These are phyloP conservation scores for Oligia latruncula DNA, from an alignment of 2,888 invertebrate genomes.

Conservation along the genomic window DNA sequence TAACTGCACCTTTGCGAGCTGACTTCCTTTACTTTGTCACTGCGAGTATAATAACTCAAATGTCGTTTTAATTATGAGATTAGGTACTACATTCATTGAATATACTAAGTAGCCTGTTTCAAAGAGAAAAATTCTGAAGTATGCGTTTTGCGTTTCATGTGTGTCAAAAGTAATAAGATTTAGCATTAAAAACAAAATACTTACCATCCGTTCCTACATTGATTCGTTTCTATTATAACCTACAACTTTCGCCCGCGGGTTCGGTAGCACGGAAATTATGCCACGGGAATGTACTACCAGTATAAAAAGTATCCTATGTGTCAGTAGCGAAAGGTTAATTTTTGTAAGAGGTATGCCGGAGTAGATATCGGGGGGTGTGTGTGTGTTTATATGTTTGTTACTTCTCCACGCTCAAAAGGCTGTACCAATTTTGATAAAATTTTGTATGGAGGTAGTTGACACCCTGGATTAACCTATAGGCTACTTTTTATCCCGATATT, in stretches of 20 bases:
- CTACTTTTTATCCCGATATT: too few species aligned
- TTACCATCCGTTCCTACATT: neutral
- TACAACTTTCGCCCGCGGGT: neutral
- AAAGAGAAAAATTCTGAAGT: neutral
- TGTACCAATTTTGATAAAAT: too few species aligned
- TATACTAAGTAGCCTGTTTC: neutral
- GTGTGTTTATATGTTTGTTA: too few species aligned
- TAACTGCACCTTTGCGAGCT: slow-evolving; percentile 57
- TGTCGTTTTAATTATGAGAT: slow-evolving; percentile 40
- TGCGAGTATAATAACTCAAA: slow-evolving; percentile 44
- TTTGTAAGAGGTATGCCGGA: too few species aligned
- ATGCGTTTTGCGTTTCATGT: neutral
- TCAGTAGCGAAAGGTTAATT: too few species aligned
- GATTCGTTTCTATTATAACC: neutral
- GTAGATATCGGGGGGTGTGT: too few species aligned
- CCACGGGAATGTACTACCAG: too few species aligned
- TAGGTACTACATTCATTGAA: slow-evolving; percentile 11
- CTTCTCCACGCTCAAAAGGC: too few species aligned
- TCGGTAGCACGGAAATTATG: too few species aligned
- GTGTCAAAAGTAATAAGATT: neutral
- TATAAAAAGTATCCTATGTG: too few species aligned
- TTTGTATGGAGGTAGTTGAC: too few species aligned
- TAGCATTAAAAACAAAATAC: neutral
- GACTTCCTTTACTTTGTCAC: slow-evolving; percentile 55
- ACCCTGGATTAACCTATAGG: too few species aligned